A percentile compares a stretch with the other conserved stretches of the same genome.
phyloP scores from a whole-genome alignment of 2,797 vertebrate genomes.

The Megaceryle alcyon region DNA sequence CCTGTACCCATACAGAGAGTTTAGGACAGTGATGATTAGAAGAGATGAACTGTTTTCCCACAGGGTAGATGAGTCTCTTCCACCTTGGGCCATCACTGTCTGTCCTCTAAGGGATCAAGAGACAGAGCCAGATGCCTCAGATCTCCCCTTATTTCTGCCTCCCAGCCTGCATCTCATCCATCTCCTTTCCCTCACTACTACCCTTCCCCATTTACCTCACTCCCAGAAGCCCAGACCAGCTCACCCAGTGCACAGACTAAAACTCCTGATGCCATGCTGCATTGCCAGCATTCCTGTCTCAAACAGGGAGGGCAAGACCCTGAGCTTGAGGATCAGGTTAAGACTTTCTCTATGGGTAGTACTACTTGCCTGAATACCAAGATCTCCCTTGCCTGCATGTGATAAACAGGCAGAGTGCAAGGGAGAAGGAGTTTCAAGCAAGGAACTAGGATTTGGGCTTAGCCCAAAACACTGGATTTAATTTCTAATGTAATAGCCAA shows the following conservation, averaged over 20 bases:
- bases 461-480: background rate
- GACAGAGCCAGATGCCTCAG: background rate
- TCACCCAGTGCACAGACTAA: background rate
- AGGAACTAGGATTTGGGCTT: background rate
- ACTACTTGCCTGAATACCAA: background rate
- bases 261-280: background rate
- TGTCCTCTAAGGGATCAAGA: background rate
- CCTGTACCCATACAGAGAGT: background rate
- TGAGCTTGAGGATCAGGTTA: background rate
- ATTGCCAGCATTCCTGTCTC: background rate
- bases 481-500: background rate
- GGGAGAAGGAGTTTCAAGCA: background rate
- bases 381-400: background rate
- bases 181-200: background rate
- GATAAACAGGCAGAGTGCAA: background rate
- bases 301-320: background rate
- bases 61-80: background rate
- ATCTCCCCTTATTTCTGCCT: background rate
- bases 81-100: background rate
- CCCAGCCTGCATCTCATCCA: background rate
- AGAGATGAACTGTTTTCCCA: background rate
- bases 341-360: background rate
- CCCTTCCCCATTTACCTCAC: background rate
- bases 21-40: background rate
- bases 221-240: background rate